Conservation (phyloP, 2,113 vertebrate species). For the Entelurus aequoreus region DNA sequence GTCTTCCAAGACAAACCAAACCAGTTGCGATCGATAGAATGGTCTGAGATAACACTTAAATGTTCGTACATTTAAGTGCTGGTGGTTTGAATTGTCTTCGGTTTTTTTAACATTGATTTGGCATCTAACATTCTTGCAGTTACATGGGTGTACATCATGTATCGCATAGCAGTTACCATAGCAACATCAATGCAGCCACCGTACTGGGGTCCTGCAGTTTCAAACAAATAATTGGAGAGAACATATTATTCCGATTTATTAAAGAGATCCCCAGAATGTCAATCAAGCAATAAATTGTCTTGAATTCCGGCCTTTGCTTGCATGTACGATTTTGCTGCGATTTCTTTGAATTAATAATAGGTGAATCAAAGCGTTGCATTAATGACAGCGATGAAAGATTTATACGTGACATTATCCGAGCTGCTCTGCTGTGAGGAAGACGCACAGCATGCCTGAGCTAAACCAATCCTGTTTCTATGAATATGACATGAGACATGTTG, state of each 20-base stretch:
- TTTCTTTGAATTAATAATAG: constrained; percentile 70
- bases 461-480: constrained; percentile 63
- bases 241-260: constrained; percentile 17
- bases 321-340: constrained; percentile 57
- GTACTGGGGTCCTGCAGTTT: too few relatives aligned
- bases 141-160: too few relatives aligned
- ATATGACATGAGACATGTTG: constrained; percentile 59
- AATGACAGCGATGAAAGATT: constrained; percentile 68
- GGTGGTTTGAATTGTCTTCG: too few relatives aligned
- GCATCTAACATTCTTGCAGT: too few relatives aligned
- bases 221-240: neutral
- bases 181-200: too few relatives aligned
- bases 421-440: constrained; percentile 54
- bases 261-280: constrained; percentile 49
- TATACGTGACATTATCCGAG: constrained; percentile 70
- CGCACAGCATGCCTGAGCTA: constrained; percentile 52
- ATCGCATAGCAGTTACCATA: too few relatives aligned
- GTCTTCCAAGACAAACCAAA: too few relatives aligned
- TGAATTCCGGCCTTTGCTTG: constrained; percentile 35
- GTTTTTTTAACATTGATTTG: too few relatives aligned
- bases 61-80: too few relatives aligned
- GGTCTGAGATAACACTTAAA: too few relatives aligned
- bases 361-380: constrained; percentile 69
- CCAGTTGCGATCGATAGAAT: too few relatives aligned
- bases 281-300: constrained; percentile 38